Evolutionary conservation across 1,140 invertebrate genomes (phyloP), one percentile per base, ranked within the genome.

Genomic region (Ptiloglossa arizonensis): DNA sequence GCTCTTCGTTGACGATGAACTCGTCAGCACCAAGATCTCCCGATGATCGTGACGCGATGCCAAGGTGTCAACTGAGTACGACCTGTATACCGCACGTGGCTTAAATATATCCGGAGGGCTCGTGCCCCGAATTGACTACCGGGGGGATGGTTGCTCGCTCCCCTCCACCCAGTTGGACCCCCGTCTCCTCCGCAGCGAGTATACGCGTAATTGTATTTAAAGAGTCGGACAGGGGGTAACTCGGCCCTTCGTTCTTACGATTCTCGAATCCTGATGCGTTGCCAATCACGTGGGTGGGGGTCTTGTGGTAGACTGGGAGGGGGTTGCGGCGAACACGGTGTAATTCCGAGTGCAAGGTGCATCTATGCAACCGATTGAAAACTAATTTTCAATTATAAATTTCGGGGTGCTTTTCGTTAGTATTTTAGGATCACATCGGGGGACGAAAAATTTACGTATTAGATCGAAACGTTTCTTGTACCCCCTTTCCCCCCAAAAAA

Each of bases 201-300:
- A 54, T 80, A 85, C 41, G 67, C 27, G 63, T 87, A 89, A 89
- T 89, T 88, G 87, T 86, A 86, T 88, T 88, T 86, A 88, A 85
- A 87, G 84, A 86, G 79, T 48, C 54, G 63, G 76, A 56, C 19
- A 54, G 24, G 27, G 57, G 64, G 41, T 54, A 56, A 52, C 2
- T 19, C 66, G 22, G 46, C 64, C 75, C 75, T 80, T 56, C 35
- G 29, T 6, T 11, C 29, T 69, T 57, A 19, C 59, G 50, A 62
- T 66, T 32, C 59, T 50, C 29, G 32, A 77, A 64, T 80, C 35
- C 44, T 44, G n/a, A 52, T 15, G 35, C 63, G 46, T 5, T 52
- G 60, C 4, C 29, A 24, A 32, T 29, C 8, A n/a, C 13, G 0
- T 0, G 27, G 35, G 66, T n/a, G 57, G 50, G 41, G 50, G 62